Evolutionary conservation across 1,140 invertebrate species (phyloP), one percentile per base, ranked within the genome.

Genomic region (Pollicipes pollicipes): DNA sequence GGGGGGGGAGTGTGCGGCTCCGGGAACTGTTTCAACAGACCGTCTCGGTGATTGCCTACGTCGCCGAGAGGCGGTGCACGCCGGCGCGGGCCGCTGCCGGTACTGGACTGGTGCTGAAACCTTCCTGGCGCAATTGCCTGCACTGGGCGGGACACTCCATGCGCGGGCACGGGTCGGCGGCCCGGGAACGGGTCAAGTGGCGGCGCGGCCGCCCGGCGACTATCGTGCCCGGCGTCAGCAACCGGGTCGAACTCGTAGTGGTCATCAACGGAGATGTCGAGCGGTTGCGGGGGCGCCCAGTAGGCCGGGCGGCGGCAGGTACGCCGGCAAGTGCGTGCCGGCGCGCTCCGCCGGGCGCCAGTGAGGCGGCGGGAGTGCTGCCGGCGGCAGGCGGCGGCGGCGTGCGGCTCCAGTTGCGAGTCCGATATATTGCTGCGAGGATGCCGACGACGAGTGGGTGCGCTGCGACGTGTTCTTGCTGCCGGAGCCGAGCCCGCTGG

Each of bases 71-170:
- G 64, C 73, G 70, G 67, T 88, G 81, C 78, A 86, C 84, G 69
- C 81, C n/a, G n/a, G 77, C 68, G 90, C 90, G 79, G 95, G 92
- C 63, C 91, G 83, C 76, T 91, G 88, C 70, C 92, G 84, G 80
- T 94, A 96, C 78, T n/a, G n/a, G n/a, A n/a, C n/a, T n/a, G n/a
- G n/a, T 93, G 88, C 78, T 94, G 88, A 80, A 95, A 97, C 79
- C n/a, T n/a, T 97, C 93, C 78, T 95, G 90, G 76, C 95, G 93
- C 88, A n/a, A 97, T 93, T 35, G 91, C 91, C 75, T 93, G 89
- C 70, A 96, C n/a, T n/a, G n/a, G n/a, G n/a, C 90, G 69, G 93
- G 83, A 4, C 91, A 90, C 77, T 93, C 91, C 74, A 93, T 90
- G n/a, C 78, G 91, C 91, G 75, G 90, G 88, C 69, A 88, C 86